Evolutionary conservation across 2,797 vertebrate species (phyloP), one percentile per base, ranked within the genome.

Genomic region (Scomberomorus guttatus): DNA sequence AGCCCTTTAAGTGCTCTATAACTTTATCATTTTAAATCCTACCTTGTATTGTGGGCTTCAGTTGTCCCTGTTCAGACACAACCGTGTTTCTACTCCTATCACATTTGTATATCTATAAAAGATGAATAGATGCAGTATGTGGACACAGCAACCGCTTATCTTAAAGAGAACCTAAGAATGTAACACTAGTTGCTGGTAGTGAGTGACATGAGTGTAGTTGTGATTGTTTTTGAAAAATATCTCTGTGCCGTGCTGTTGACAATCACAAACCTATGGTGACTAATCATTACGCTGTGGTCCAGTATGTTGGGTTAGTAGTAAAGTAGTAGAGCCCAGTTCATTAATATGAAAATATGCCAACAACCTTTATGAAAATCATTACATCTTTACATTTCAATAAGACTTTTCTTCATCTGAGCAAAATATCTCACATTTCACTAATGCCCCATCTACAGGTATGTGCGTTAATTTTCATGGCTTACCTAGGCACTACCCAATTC

Each of bases 1-100:
- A 87, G 86, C 85, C 89, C 84, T 89, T 92, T 75, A 37, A 59
- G 34, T 74, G 25, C 54, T 3, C 32, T 51, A 67, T 34, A 14
- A 14, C 27, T 10, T 72, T 20, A 20, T 25, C 22, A 52, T 14
- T 74, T 39, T 34, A 18, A 62, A 61, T 57, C 15, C 14, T 24
- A 24, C 27, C 13, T 37, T 22, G 4, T 46, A 34, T 2, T 32
- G 20, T 44, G n/a, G 50, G 4, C 14, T 12, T 34, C 51, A 72
- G 27, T 22, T 27, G 42, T 3, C 24, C 10, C 54, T 1, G 18
- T 24, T 73, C 2, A 11, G 17, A 71, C 54, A 62, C 0, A 34
- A 11, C n/a, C 22, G 29, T 29, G 5, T 20, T 77, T 64, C 25
- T 75, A 59, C 14, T 65, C 34, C 29, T 3, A 8, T 34, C 15